Percentiles rank a stretch among this genome's conserved stretches.
Evolutionary conservation across 2,113 vertebrate genomes (phyloP).

Genomic region (Ursus arctos): DNA sequence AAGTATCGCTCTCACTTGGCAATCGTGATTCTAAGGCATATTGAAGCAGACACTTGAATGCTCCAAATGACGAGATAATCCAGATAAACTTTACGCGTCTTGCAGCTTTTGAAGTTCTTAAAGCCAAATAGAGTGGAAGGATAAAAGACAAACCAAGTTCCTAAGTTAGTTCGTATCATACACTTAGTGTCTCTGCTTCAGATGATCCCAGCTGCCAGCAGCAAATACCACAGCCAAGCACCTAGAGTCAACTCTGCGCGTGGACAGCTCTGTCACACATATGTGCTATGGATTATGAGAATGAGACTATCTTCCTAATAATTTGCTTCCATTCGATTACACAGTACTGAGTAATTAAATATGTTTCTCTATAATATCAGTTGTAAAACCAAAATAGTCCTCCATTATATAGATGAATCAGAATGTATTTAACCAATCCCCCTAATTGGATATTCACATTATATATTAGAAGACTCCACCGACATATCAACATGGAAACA

Average conservation of each 20-base stretch:
- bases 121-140: slow-evolving; percentile 74
- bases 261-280: not conserved
- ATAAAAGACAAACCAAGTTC: slow-evolving; percentile 76
- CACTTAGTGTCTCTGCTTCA: slow-evolving; percentile 48
- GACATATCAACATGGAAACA: not conserved
- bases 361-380: not conserved
- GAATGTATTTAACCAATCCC: not conserved
- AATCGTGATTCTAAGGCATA: slow-evolving; percentile 66
- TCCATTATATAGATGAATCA: not conserved
- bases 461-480: not conserved
- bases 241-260: not conserved
- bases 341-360: slow-evolving; percentile 38
- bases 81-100: slow-evolving; percentile 79
- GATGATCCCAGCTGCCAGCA: slow-evolving; percentile 28
- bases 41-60: slow-evolving; percentile 70
- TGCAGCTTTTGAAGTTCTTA: slow-evolving; percentile 77
- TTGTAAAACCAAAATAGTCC: slow-evolving; percentile 16
- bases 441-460: not conserved
- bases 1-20: slow-evolving; percentile 67
- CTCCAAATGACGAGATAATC: slow-evolving; percentile 78
- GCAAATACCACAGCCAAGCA: not conserved
- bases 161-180: slow-evolving; percentile 47
- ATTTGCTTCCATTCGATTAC: slow-evolving; percentile 56
- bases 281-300: not conserved
- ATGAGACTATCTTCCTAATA: not conserved